Conservation (phyloP, 2,113 vertebrate genomes). For the Alaudala cheleensis region DNA sequence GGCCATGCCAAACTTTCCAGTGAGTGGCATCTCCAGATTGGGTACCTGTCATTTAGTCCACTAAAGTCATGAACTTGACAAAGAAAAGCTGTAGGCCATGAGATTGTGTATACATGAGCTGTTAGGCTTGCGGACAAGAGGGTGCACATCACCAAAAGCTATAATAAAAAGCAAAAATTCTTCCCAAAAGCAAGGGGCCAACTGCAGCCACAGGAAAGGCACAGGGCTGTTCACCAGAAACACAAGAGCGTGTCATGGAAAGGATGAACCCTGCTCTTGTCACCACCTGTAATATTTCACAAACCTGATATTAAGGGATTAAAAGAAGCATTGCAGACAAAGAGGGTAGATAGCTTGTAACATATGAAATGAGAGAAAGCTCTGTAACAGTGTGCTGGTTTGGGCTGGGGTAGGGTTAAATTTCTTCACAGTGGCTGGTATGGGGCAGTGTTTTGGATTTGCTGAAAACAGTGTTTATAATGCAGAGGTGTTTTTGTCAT, state of each 20-base stretch:
- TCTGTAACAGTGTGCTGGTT: fast-evolving
- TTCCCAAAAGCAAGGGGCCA: neutral
- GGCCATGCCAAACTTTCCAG: neutral
- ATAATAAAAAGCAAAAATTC: neutral
- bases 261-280: neutral
- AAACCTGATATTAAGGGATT: slow-evolving; percentile 4
- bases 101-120: neutral
- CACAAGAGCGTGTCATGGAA: neutral
- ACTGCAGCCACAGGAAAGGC: neutral
- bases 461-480: neutral
- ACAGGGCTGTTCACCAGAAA: neutral
- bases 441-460: neutral
- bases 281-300: neutral
- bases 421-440: neutral
- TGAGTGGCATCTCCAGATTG: neutral
- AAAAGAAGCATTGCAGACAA: neutral
- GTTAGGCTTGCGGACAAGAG: neutral
- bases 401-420: neutral
- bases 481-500: neutral
- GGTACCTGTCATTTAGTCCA: neutral
- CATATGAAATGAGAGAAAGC: neutral
- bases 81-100: neutral
- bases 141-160: neutral
- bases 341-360: neutral
- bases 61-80: neutral